Conservation (phyloP, 2,113 vertebrate genomes). For the Nymphicus hollandicus region DNA sequence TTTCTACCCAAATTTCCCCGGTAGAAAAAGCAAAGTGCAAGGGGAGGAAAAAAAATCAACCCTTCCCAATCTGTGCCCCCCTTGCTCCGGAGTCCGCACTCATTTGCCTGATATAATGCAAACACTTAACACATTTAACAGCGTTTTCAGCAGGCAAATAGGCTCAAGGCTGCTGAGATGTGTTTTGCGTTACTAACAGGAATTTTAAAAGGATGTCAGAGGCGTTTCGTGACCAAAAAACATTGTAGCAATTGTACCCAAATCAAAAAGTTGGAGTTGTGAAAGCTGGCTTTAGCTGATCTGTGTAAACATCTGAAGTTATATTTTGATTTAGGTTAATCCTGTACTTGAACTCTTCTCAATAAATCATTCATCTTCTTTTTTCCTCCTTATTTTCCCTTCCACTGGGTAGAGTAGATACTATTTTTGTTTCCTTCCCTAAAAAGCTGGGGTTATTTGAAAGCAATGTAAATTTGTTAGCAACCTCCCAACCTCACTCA, state of each 20-base stretch:
- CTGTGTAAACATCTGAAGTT: background rate
- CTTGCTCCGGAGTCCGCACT: background rate
- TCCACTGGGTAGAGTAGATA: background rate
- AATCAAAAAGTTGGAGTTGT: background rate
- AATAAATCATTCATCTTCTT: slow-evolving; percentile 15
- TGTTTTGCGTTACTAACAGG: background rate
- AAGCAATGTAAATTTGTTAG: background rate
- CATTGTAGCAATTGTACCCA: background rate
- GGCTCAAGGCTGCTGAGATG: background rate
- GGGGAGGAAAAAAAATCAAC: no score
- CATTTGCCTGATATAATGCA: background rate
- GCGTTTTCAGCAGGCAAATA: background rate
- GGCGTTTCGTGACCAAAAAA: background rate
- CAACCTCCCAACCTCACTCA: background rate
- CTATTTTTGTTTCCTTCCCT: background rate
- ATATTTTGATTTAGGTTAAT: slow-evolving; percentile 19
- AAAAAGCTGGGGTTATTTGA: background rate
- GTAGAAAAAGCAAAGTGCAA: background rate
- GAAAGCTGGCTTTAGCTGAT: background rate
- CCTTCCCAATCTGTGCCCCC: no score
- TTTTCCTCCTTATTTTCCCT: background rate
- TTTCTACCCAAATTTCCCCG: background rate
- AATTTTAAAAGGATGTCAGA: background rate
- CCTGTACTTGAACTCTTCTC: slow-evolving; percentile 42
- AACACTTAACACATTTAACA: slow-evolving; percentile 3